Evolutionary conservation across 2,113 vertebrate species (phyloP), one percentile per base, ranked within the genome.

Genomic region (Indicator maculatus): DNA sequence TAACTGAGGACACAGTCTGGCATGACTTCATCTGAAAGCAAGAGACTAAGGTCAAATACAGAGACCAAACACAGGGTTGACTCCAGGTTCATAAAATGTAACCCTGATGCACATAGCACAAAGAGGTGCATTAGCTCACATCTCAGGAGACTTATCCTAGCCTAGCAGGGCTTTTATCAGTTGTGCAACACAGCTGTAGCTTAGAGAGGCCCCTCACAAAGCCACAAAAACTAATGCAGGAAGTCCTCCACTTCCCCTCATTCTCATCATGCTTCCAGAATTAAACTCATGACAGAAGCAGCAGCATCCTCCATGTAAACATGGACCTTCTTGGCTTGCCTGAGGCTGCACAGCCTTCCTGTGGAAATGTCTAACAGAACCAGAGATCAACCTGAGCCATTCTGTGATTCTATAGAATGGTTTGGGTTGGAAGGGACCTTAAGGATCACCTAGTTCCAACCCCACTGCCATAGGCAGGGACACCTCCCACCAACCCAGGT

Each of bases 151-250:
- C 60, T 83, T 67, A 67, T 39, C 60, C 2, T 2, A 76, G 41
- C 38, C 72, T 27, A 77, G 66, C 10, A 1, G 19, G 82, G 93
- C 71, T 88, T 95, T 74, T 61, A 91, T 55, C 75, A 58, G 65
- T 75, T 75, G 61, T 61, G 79, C 70, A 94, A 91, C 76, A 71
- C 87, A 83, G 89, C 77, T 89, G 90, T 73, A 89, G 20, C 41
- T 83, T 61, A 77, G 79, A 60, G 26, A 91, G 36, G 39, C 76
- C 50, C 93, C 78, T 83, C 72, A 81, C 28, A 17, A 53, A 78
- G 91, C 95, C 95, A 94, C 95, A 93, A 88, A 91, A 91, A 86
- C 88, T 95, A 96, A 97, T 95, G 96, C 94, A 96, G 95, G 96
- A 96, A 97, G 94, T 95, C 72, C 90, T 96, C 94, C 91, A 82